Conservation (phyloP, 2,888 invertebrate species). For the Pachliopta kotzebuea region DNA sequence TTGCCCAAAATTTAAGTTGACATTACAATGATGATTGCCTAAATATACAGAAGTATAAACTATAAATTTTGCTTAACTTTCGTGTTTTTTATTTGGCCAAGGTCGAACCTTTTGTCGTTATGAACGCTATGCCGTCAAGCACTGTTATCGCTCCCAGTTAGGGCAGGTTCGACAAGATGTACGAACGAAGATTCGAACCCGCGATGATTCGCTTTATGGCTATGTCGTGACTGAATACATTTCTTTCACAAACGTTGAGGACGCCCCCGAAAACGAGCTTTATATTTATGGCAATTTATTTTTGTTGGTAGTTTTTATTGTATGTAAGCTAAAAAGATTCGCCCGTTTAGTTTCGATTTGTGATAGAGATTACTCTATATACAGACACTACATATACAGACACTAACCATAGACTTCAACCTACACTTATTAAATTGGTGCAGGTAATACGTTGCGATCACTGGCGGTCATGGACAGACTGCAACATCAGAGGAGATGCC, state of each 20-base stretch:
- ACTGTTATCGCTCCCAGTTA: conserved; percentile 57
- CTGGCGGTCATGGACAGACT: too few species aligned
- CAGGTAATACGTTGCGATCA: too few species aligned
- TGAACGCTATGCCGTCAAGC: conserved; percentile 24
- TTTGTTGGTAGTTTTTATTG: conserved; percentile 36
- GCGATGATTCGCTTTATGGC: conserved; percentile 64
- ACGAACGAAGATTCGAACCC: conserved; percentile 57
- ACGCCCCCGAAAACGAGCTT: conserved; percentile 67
- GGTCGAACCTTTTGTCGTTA: conserved; percentile 27
- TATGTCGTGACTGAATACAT: conserved; percentile 65
- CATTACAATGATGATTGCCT: background rate
- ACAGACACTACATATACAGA: too few species aligned
- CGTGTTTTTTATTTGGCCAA: conserved; percentile 25
- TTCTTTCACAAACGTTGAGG: conserved; percentile 59
- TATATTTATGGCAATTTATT: conserved; percentile 62
- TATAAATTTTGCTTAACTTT: conserved; percentile 26
- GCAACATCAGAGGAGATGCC: too few species aligned
- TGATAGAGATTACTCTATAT: too few species aligned
- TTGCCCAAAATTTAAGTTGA: background rate
- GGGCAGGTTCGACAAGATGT: conserved; percentile 66
- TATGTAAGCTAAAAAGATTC: background rate
- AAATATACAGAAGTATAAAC: conserved; percentile 1
- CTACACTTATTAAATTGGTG: too few species aligned
- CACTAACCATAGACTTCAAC: too few species aligned
- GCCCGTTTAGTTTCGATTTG: background rate